A percentile compares a stretch with the other conserved stretches of the same genome.
These are phyloP conservation scores for Drosophila macrothrix DNA, from an alignment of 2,888 invertebrate genomes.

Conservation along the genomic window DNA sequence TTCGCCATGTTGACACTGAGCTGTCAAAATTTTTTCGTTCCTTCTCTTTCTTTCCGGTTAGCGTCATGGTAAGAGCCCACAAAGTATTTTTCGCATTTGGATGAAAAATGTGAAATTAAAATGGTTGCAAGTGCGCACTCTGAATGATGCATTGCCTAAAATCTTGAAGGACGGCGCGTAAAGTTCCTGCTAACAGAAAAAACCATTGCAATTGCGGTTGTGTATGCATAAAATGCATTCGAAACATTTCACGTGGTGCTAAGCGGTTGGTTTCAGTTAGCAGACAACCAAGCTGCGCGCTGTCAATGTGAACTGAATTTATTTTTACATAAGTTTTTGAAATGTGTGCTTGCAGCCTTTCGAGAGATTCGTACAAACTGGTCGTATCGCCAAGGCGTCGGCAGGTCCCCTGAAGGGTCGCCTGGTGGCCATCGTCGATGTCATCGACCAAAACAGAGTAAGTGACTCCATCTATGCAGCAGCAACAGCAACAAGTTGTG, in stretches of 20 bases:
- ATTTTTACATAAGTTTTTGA: conserved; percentile 20
- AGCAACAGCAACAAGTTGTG: conserved; percentile 15
- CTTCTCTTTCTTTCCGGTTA: conserved; percentile 85
- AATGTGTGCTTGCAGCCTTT: conserved; percentile 88
- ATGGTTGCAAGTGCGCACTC: conserved; percentile 48
- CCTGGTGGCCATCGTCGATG: conserved; percentile 96
- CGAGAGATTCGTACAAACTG: conserved; percentile 97
- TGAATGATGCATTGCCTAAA: conserved; percentile 49
- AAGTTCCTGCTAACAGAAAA: conserved; percentile 13
- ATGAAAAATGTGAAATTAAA: conserved; percentile 71
- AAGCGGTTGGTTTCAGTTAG: conserved; percentile 10
- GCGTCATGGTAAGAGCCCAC: conserved; percentile 84
- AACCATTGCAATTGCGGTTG: conserved; percentile 1
- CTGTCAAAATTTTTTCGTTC: conserved; percentile 69
- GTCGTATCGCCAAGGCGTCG: conserved; percentile 97
- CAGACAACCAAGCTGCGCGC: conserved; percentile 27
- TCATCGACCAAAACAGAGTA: conserved; percentile 98
- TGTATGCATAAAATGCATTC: conserved; percentile 10
- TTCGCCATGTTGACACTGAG: conserved; percentile 62
- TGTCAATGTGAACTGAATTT: conserved; percentile 16
- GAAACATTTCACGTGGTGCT: conserved; percentile 62
- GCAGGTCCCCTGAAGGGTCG: conserved; percentile 96
- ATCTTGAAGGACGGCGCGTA: conserved; percentile 1
- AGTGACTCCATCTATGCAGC: conserved; percentile 73
- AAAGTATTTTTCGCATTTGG: conserved; percentile 54